phyloP scores from a whole-genome alignment of 2,888 invertebrate genomes.

The Peribatodes rhomboidaria region DNA sequence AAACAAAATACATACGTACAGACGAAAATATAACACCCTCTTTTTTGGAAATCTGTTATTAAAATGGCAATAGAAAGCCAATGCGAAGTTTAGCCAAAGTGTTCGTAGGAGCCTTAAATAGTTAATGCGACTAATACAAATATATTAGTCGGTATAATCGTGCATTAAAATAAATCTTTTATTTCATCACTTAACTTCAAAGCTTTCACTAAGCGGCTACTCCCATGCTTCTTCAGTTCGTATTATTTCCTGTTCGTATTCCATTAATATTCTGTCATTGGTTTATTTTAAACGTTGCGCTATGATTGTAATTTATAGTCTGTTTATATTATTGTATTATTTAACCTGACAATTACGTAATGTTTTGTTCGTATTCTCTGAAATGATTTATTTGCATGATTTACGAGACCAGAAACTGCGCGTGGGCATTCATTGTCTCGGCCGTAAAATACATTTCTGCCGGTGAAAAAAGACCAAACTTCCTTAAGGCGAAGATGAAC shows the following conservation, averaged over 20 bases:
- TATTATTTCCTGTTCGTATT: constrained; percentile 60
- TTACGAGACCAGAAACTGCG: constrained; percentile 33
- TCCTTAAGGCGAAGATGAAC: not conserved
- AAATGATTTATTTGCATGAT: constrained; percentile 33
- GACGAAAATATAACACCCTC: too few relatives aligned
- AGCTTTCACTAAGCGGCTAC: not conserved
- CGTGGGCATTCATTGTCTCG: constrained; percentile 43
- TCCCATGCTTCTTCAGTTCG: constrained; percentile 6
- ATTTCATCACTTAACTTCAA: not conserved
- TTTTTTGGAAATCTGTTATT: too few relatives aligned
- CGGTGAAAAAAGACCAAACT: constrained; percentile 10
- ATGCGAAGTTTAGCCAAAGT: too few relatives aligned
- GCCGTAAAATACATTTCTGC: constrained; percentile 19
- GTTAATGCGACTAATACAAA: too few relatives aligned
- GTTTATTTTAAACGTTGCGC: constrained; percentile 58
- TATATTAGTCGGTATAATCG: constrained; percentile 2
- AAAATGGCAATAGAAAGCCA: too few relatives aligned
- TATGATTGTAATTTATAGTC: constrained; percentile 62
- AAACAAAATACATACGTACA: too few relatives aligned
- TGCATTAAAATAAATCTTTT: constrained; percentile 2
- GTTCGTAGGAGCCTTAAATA: too few relatives aligned
- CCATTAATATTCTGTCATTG: constrained; percentile 56
- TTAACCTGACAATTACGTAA: constrained; percentile 39
- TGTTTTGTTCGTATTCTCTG: constrained; percentile 30
- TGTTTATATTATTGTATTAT: constrained; percentile 53